phyloP scores from a whole-genome alignment of 2,888 invertebrate species.

The Sericinus montela region DNA sequence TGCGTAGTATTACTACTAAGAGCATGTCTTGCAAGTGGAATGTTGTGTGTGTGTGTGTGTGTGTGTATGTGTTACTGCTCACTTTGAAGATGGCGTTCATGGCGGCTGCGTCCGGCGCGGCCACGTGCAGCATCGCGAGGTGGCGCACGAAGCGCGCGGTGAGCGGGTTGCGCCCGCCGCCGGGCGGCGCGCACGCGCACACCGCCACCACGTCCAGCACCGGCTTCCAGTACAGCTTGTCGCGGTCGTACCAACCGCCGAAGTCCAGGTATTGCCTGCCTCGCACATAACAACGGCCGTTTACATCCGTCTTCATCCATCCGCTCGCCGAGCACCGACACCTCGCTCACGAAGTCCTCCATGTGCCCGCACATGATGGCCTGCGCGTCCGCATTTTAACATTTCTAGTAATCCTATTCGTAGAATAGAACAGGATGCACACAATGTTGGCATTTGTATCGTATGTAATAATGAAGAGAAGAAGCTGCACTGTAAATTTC shows the following conservation, averaged over 20 bases:
- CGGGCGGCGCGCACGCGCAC: conserved; percentile 93
- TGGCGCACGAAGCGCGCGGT: conserved; percentile 92
- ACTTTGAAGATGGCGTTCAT: conserved; percentile 88
- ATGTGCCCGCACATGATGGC: conserved; percentile 88
- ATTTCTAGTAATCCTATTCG: too few relatives aligned
- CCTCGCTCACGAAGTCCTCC: conserved; percentile 85
- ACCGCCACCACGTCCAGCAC: conserved; percentile 90
- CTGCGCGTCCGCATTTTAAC: too few relatives aligned
- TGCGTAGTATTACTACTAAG: too few relatives aligned
- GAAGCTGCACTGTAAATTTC: too few relatives aligned
- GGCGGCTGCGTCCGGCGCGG: conserved; percentile 87
- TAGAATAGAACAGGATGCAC: too few relatives aligned
- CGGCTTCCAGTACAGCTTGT: conserved; percentile 93
- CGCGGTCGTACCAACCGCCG: conserved; percentile 91
- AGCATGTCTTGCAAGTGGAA: too few relatives aligned
- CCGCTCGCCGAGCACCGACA: conserved; percentile 49
- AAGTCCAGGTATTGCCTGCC: conserved; percentile 85
- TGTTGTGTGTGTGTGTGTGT: too few relatives aligned
- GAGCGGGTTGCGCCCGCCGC: conserved; percentile 92
- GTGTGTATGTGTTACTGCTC: too few relatives aligned
- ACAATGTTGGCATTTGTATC: too few relatives aligned
- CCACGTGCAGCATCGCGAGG: conserved; percentile 91
- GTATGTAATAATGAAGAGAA: too few relatives aligned
- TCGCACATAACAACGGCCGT: not conserved
- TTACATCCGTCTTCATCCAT: too few relatives aligned